Evolutionary conservation across 2,888 invertebrate species (phyloP), one percentile per base, ranked within the genome.

Genomic region (Drosophila lacicola): DNA sequence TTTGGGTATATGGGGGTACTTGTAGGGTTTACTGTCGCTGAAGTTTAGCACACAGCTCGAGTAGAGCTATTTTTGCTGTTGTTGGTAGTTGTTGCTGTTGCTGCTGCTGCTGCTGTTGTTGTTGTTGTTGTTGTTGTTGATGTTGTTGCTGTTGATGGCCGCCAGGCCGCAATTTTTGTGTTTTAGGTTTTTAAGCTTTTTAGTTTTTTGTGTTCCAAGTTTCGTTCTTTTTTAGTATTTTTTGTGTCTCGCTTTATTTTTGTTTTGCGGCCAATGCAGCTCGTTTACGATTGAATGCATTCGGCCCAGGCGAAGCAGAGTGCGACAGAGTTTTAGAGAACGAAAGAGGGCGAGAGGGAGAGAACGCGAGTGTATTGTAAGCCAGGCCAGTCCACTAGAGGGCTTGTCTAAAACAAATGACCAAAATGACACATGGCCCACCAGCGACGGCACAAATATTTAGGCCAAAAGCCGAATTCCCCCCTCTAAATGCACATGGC

Each of bases 121-220:
- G 34, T 42, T 71, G 57, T 64, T 70, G 68, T 5, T 21, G 25
- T 29, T 29, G 29, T 29, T 29, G 8, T 2, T 29, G 29, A 2
- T 49, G 34, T 42, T 71, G 57, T 64, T 70, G 68, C 41, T 72
- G 69, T 82, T 84, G 79, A 76, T 81, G 70, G 72, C 80, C 50
- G 57, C 67, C 70, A 63, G 70, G 83, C 83, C 83, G 78, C 88
- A 85, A 88, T 83, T 83, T 83, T 85, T 85, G 88, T 84, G 88
- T 88, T 88, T 88, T 82, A 78, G 82, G 78, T 71, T 85, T 87
- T 88, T 68, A 85, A 80, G 69, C 78, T 63, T 86, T 78, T 70
- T 64, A 47, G 36, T 68, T 66, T 80, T 78, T 80, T 44, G 36
- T 41, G 25, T 60, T 71, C 11, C 53, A 37, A n/a, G 50, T 36